These are phyloP conservation scores for Linnaemya tessellans DNA, from an alignment of 2,888 invertebrate species.

Conservation along the genomic window DNA sequence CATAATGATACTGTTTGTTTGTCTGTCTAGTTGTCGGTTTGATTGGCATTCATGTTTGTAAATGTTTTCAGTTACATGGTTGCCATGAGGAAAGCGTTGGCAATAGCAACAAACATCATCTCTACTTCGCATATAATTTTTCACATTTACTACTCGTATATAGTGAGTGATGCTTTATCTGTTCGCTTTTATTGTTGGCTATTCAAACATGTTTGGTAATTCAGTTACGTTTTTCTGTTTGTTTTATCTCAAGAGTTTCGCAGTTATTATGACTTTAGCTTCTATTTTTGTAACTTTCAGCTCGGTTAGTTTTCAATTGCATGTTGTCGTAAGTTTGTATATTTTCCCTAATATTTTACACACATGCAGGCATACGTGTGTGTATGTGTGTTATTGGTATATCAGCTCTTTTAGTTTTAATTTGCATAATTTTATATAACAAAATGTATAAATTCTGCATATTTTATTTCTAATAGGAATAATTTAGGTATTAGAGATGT, in stretches of 20 bases:
- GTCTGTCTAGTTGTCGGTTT: constrained; percentile 13
- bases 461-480: neutral
- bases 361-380: neutral
- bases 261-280: neutral
- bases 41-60: constrained; percentile 20
- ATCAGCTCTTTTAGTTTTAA: constrained; percentile 9
- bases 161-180: constrained; percentile 3
- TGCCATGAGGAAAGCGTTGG: constrained; percentile 43
- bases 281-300: constrained; percentile 26
- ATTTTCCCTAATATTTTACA: neutral
- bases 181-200: constrained; percentile 13
- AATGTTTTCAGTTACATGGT: neutral
- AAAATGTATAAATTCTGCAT: neutral
- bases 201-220: neutral
- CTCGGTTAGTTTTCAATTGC: constrained; percentile 23
- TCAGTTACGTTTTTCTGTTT: neutral
- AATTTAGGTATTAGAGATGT: neutral
- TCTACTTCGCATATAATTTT: constrained; percentile 15
- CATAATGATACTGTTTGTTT: constrained; percentile 41
- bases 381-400: neutral
- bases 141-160: too few relatives aligned
- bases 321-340: neutral
- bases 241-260: neutral
- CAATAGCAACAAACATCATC: constrained; percentile 31
- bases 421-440: constrained; percentile 19